Percentiles rank a stretch among this genome's conserved stretches.
Conservation (phyloP, 2,888 invertebrate species). For the Leptopilina myrica region DNA sequence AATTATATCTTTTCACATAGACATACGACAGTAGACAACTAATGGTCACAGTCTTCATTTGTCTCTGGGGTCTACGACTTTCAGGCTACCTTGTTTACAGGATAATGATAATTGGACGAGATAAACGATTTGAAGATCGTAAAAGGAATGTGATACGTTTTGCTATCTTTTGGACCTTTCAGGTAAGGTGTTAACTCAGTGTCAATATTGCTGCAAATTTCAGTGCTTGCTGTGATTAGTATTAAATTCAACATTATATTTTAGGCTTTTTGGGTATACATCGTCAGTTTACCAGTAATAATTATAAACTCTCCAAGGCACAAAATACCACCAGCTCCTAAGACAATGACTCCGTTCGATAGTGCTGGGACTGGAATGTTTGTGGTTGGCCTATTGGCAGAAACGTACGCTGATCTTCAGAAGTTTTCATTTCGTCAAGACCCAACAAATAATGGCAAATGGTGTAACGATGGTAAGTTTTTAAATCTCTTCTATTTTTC, state of each 20-base stretch:
- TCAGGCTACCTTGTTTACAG: slow-evolving; percentile 94
- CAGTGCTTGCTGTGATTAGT: no score
- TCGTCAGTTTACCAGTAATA: slow-evolving; percentile 94
- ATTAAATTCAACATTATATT: neutral
- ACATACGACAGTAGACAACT: no score
- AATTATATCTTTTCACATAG: no score
- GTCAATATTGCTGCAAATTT: no score
- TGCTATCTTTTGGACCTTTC: slow-evolving; percentile 87
- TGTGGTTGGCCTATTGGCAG: slow-evolving; percentile 89
- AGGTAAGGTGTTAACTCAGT: no score
- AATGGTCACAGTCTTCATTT: no score
- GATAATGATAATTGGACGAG: slow-evolving; percentile 92
- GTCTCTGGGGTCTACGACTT: slow-evolving; percentile 89
- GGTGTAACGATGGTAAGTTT: slow-evolving; percentile 90
- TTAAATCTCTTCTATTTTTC: neutral
- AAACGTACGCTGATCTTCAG: slow-evolving; percentile 94
- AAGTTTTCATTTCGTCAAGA: slow-evolving; percentile 94
- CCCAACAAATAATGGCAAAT: slow-evolving; percentile 91
- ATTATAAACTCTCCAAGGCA: slow-evolving; percentile 92
- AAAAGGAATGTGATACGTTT: slow-evolving; percentile 91
- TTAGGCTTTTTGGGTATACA: slow-evolving; percentile 93
- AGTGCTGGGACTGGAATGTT: slow-evolving; percentile 91
- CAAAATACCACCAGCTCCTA: slow-evolving; percentile 85
- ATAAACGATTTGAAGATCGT: slow-evolving; percentile 93
- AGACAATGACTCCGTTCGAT: slow-evolving; percentile 92